Evolutionary conservation across 2,113 vertebrate species (phyloP).

Genomic region (Halcyon malimbica): DNA sequence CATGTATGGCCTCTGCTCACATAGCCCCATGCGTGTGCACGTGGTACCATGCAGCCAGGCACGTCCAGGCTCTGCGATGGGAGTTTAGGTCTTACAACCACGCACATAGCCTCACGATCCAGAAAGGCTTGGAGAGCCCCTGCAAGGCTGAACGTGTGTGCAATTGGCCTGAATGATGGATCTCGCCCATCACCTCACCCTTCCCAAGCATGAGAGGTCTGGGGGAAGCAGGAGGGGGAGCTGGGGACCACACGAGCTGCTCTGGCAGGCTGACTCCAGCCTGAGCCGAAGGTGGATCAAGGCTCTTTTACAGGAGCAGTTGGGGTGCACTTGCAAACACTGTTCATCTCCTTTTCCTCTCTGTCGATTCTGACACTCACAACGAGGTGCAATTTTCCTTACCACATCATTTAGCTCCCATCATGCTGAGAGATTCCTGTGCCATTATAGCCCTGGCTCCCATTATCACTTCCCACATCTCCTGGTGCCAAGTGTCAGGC

Average conservation of each 20-base stretch:
- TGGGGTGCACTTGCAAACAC: background rate
- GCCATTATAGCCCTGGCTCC: background rate
- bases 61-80: rapidly evolving
- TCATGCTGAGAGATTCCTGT: background rate
- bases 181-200: background rate
- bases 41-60: background rate
- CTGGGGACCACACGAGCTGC: rapidly evolving
- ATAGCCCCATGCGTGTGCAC: rapidly evolving
- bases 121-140: background rate
- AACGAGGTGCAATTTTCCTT: background rate
- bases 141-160: background rate
- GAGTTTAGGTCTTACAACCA: background rate
- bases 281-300: background rate
- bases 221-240: background rate
- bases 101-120: rapidly evolving
- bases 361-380: background rate
- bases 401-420: background rate
- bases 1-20: rapidly evolving
- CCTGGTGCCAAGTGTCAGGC: background rate
- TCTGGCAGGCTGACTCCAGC: background rate
- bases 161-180: rapidly evolving
- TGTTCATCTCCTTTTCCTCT: background rate
- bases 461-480: background rate
- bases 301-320: background rate
- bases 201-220: background rate